Evolutionary conservation across 2,113 vertebrate genomes (phyloP), one percentile per base, ranked within the genome.

Genomic region (Pelvicachromis taeniatus): DNA sequence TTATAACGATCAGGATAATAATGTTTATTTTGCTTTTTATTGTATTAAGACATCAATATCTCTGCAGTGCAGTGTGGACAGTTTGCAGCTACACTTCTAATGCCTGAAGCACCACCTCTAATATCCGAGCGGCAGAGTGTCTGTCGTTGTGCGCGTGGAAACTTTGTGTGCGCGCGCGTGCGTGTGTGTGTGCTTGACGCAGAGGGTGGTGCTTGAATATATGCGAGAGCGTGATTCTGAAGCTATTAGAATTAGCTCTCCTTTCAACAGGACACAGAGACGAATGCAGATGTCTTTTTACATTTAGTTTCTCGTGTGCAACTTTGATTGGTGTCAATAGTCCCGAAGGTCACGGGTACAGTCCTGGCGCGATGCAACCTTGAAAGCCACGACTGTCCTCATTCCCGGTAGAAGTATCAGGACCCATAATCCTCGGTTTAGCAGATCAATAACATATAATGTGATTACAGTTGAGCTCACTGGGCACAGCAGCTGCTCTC

Each of bases 11-110:
- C 94, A 94, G 91, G 95, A 95, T 96, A 95, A 95, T 96, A 95
- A 95, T 95, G 96, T 96, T 96, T 96, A 95, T 96, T 96, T 96
- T 95, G 91, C 92, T 95, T 95, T 96, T 96, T 94, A 96, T 96
- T 96, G 95, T 96, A 95, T 95, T 95, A 95, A 96, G 96, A 96
- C 94, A 94, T 96, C 95, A 95, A 94, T 95, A 95, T 94, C 92
- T 93, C 91, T 77, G 87, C 89, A 87, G 87, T 93, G 89, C 93
- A 94, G 93, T 83, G 87, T 82, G 89, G 90, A 93, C 93, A 91
- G 78, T 93, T 89, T 91, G 82, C 84, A 80, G 82, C 88, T 78
- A 81, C 86, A 84, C 89, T 83, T 56, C 77, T n/a, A 56, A 77
- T 9, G 88, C 89, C 86, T 29, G 48, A 78, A 91, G 87, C 88